A percentile compares a stretch with the other conserved stretches of the same genome.
phyloP scores from a whole-genome alignment of 2,888 invertebrate species.

The Drosophila merina region DNA sequence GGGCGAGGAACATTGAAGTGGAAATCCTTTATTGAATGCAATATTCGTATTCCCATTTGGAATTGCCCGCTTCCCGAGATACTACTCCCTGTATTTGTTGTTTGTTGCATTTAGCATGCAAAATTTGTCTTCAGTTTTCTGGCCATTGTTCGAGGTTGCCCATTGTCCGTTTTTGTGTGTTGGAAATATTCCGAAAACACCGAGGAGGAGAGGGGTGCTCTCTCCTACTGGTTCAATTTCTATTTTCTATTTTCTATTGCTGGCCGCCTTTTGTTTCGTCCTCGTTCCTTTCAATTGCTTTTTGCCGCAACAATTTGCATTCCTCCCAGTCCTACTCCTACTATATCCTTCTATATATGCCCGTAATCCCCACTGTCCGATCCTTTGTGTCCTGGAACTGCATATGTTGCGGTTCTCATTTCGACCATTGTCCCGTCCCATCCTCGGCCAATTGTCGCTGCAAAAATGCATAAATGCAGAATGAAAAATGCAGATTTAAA shows the following conservation, averaged over 20 bases:
- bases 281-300: slow-evolving; percentile 56
- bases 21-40: slow-evolving; percentile 64
- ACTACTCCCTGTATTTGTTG: slow-evolving; percentile 22
- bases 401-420: slow-evolving; percentile 23
- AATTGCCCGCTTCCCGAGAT: background rate
- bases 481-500: background rate
- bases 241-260: slow-evolving; percentile 12
- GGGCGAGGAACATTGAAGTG: slow-evolving; percentile 65
- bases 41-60: slow-evolving; percentile 20
- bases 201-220: background rate
- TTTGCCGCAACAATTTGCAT: slow-evolving; percentile 51
- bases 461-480: too few relatives aligned
- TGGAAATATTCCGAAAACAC: background rate
- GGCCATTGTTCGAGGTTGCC: slow-evolving; percentile 54
- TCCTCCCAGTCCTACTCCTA: background rate
- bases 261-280: slow-evolving; percentile 37
- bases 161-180: slow-evolving; percentile 44
- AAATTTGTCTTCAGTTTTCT: slow-evolving; percentile 68
- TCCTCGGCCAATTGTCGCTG: slow-evolving; percentile 3
- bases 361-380: background rate
- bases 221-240: slow-evolving; percentile 16
- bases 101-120: slow-evolving; percentile 70
- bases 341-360: background rate
- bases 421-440: slow-evolving; percentile 31
- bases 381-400: background rate